Evolutionary conservation across 2,888 invertebrate species (phyloP).

Genomic region (Aphidius colemani): DNA sequence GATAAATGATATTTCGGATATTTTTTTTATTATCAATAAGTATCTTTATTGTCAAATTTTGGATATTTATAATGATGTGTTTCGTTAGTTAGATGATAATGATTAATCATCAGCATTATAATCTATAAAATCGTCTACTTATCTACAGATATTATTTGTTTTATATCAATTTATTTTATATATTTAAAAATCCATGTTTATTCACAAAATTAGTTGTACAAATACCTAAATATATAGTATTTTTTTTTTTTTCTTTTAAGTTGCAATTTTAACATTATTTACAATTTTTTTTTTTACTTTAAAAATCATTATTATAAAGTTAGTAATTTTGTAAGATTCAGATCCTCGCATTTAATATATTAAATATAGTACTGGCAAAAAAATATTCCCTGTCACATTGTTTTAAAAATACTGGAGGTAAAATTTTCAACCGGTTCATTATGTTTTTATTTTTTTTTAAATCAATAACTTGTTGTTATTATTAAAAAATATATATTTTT

Average conservation of each 20-base stretch:
- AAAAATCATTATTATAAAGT: not conserved
- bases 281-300: slow-evolving; percentile 32
- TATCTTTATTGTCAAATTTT: too few species aligned
- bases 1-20: too few species aligned
- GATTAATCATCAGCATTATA: too few species aligned
- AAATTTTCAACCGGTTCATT: not conserved
- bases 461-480: slow-evolving; percentile 7
- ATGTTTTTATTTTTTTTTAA: not conserved
- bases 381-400: not conserved
- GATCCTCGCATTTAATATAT: slow-evolving; percentile 9
- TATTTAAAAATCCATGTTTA: slow-evolving; percentile 11
- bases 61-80: too few species aligned
- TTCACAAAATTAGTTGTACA: slow-evolving; percentile 22
- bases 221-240: not conserved
- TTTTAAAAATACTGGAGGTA: not conserved
- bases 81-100: too few species aligned
- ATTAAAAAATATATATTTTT: slow-evolving; percentile 12
- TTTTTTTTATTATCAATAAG: too few species aligned
- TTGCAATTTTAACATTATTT: slow-evolving; percentile 39
- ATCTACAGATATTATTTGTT: too few species aligned
- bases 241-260: slow-evolving; percentile 7
- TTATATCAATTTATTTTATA: not conserved
- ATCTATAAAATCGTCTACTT: too few species aligned
- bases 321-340: slow-evolving; percentile 22
- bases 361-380: not conserved